Conservation (phyloP, 2,113 vertebrate genomes). For the chimpanzee (Pan troglodytes) region NHGRI_mPanTro3-v2.1_pri NC_072403.2:174256501-174257000, state of each 20-base stretch:
- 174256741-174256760: background rate
- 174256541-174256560: background rate
- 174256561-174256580: background rate
- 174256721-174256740: background rate
- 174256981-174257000: fast-evolving
- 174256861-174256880: background rate
- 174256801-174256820: background rate
- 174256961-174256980: no score
- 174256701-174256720: background rate
- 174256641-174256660: background rate
- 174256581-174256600: background rate
- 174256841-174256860: background rate
- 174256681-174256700: slow-evolving; percentile 24
- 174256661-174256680: background rate
- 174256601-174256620: background rate
- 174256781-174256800: background rate
- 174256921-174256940: fast-evolving
- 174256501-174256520: fast-evolving
- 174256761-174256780: background rate
- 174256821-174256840: background rate
- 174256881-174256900: background rate
- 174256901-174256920: background rate
- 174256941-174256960: background rate
- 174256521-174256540: background rate
- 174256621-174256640: background rate